These are phyloP conservation scores for Bagarius yarrelli DNA, from an alignment of 2,113 vertebrate genomes.

Conservation along the genomic window DNA sequence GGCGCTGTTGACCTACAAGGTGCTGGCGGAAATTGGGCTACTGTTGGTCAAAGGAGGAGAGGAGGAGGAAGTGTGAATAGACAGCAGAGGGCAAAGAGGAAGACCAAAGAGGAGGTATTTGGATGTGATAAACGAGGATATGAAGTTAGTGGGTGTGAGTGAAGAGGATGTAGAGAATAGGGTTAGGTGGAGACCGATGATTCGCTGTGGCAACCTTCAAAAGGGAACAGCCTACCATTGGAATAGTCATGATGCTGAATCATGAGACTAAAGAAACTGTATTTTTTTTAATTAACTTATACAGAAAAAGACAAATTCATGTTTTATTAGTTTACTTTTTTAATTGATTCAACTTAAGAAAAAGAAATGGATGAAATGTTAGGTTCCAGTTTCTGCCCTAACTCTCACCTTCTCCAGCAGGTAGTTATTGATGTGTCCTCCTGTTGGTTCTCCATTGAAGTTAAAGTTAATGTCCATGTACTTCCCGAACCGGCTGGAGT, in stretches of 20 bases:
- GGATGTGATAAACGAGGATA: too few relatives aligned
- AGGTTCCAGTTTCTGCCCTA: constrained; percentile 26
- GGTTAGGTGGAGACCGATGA: too few relatives aligned
- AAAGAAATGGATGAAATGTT: not conserved
- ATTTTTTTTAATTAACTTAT: not conserved
- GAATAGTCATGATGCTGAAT: not conserved
- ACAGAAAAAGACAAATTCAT: not conserved
- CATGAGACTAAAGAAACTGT: not conserved
- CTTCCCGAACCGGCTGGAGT: constrained; percentile 94
- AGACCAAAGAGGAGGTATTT: too few relatives aligned
- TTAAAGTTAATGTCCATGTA: constrained; percentile 99
- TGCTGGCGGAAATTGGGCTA: too few relatives aligned
- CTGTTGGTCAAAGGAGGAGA: too few relatives aligned
- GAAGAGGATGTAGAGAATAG: too few relatives aligned
- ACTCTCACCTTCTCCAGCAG: constrained; percentile 89
- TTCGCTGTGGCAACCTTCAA: too few relatives aligned
- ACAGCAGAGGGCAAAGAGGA: too few relatives aligned
- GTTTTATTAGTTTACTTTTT: not conserved
- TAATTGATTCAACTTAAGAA: not conserved
- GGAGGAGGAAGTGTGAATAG: too few relatives aligned
- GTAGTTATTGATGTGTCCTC: constrained; percentile 94
- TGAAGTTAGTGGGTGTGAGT: too few relatives aligned
- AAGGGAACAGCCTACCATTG: constrained; percentile 24
- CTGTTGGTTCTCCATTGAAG: constrained; percentile 90
- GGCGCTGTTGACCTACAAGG: too few relatives aligned